Evolutionary conservation across 2,888 invertebrate species (phyloP).

Genomic region (Dendrolimus pini): DNA sequence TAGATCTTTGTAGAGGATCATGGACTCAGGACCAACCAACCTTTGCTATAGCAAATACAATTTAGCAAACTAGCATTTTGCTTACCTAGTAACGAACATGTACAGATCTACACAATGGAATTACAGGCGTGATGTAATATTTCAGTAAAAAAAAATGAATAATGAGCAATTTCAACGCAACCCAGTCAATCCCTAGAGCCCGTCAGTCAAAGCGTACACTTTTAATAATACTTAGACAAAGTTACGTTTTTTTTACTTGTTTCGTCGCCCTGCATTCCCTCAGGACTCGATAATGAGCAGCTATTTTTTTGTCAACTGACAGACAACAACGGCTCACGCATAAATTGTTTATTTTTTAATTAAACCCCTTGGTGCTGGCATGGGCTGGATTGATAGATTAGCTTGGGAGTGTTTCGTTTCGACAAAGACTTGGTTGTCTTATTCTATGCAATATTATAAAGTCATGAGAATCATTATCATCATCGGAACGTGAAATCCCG

Average conservation of each 20-base stretch:
- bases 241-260: not conserved
- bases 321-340: not conserved
- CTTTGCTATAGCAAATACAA: too few relatives aligned
- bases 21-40: too few relatives aligned
- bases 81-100: too few relatives aligned
- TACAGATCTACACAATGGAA: too few relatives aligned
- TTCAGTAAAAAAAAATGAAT: not conserved
- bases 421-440: not conserved
- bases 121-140: not conserved
- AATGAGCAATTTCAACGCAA: not conserved
- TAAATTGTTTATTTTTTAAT: not conserved
- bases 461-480: not conserved
- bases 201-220: not conserved
- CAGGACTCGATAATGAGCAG: not conserved
- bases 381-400: not conserved
- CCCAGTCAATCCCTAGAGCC: not conserved
- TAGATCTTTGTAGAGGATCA: too few relatives aligned
- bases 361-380: not conserved
- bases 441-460: not conserved
- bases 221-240: not conserved
- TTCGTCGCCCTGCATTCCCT: not conserved
- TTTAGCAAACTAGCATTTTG: too few relatives aligned
- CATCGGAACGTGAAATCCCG: not conserved
- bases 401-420: not conserved
- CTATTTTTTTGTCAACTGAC: not conserved